phyloP scores from a whole-genome alignment of 2,113 vertebrate genomes.

The Cavia aperea region DNA sequence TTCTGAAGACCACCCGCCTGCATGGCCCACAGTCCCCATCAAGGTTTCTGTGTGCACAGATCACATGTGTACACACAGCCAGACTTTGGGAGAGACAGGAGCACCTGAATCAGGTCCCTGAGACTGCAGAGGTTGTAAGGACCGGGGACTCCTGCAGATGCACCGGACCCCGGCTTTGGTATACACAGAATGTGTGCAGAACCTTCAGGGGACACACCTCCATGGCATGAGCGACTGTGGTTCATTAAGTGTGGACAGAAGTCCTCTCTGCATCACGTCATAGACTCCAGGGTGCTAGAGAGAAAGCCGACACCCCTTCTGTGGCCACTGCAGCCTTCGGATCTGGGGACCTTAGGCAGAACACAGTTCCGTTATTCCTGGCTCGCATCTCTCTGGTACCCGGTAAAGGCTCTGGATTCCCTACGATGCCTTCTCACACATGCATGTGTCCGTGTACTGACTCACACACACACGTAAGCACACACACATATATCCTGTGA shows the following conservation, averaged over 20 bases:
- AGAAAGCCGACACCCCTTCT: not conserved
- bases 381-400: not conserved
- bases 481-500: not conserved
- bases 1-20: not conserved
- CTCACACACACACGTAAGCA: not conserved
- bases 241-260: not conserved
- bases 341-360: not conserved
- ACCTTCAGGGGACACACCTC: not conserved
- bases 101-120: no score
- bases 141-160: no score
- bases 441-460: not conserved
- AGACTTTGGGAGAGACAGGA: no score
- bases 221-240: not conserved
- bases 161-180: no score
- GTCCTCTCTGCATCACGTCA: not conserved
- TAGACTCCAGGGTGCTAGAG: not conserved
- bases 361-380: no score
- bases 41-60: constrained; percentile 25
- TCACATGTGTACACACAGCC: no score
- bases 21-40: not conserved
- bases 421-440: not conserved
- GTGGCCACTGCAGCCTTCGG: not conserved
- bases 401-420: not conserved
- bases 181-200: not conserved
- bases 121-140: no score